phyloP scores from a whole-genome alignment of 2,797 vertebrate species.

The Manis crassicaudata region DNA sequence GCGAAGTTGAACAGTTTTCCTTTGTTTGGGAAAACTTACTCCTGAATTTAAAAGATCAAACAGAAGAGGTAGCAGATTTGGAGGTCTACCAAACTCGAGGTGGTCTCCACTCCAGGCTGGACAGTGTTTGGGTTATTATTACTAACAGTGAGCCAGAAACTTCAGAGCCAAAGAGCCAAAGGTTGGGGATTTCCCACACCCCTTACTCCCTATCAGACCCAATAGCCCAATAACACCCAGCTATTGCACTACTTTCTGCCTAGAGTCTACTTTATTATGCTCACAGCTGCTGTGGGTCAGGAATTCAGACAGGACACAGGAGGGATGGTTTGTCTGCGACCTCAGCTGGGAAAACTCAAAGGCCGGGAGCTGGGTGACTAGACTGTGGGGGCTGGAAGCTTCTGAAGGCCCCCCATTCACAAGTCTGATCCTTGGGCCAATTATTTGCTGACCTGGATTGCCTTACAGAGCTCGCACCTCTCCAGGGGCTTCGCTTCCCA shows the following conservation, averaged over 20 bases:
- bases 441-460: background rate
- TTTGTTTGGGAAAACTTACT: slow-evolving; percentile 41
- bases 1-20: slow-evolving; percentile 35
- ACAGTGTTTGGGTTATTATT: slow-evolving; percentile 4
- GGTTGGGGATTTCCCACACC: background rate
- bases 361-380: background rate
- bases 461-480: background rate
- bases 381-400: background rate
- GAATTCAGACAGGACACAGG: background rate
- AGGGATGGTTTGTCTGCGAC: background rate
- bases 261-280: background rate
- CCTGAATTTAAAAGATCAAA: slow-evolving; percentile 44
- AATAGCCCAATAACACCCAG: background rate
- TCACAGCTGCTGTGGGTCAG: background rate
- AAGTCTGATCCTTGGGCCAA: background rate
- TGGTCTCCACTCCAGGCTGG: background rate
- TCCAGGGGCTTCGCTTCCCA: background rate
- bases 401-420: background rate
- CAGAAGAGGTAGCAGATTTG: background rate
- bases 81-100: background rate
- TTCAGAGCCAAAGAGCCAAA: background rate
- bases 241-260: background rate
- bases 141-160: background rate
- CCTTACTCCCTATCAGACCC: background rate
- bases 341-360: background rate